Evolutionary conservation across 2,113 vertebrate genomes (phyloP).

Genomic region (Lutjanus erythropterus): DNA sequence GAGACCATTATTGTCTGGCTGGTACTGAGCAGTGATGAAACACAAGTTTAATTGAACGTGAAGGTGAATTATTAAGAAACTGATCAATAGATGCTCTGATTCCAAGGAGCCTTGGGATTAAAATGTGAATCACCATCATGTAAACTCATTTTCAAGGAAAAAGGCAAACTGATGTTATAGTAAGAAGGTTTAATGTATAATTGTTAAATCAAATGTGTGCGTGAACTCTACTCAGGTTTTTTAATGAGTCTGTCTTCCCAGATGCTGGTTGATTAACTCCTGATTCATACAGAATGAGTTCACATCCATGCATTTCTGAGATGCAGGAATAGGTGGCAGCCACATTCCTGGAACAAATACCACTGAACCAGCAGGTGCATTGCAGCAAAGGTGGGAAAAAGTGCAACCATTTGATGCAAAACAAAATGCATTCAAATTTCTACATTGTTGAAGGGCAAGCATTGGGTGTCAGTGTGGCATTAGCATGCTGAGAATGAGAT

Average conservation of each 20-base stretch:
- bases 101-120: neutral
- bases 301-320: conserved; percentile 1
- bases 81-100: conserved; percentile 33
- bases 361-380: neutral
- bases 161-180: neutral
- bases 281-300: conserved; percentile 1
- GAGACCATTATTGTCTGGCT: neutral
- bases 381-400: conserved; percentile 2
- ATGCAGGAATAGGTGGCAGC: neutral
- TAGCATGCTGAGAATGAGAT: conserved; percentile 56
- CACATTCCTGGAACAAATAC: neutral
- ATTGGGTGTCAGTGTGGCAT: conserved; percentile 27
- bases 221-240: neutral
- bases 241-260: neutral
- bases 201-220: conserved; percentile 1
- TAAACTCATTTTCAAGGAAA: neutral
- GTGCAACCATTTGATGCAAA: neutral
- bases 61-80: conserved; percentile 49
- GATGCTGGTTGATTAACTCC: conserved; percentile 6
- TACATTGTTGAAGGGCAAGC: conserved; percentile 26
- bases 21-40: conserved; percentile 6
- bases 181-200: neutral
- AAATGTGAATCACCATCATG: conserved; percentile 7
- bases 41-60: conserved; percentile 34
- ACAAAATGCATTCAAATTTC: conserved; percentile 28